Evolutionary conservation across 2,113 vertebrate genomes (phyloP), one percentile per base, ranked within the genome.

Genomic region (Chloroceryle aenea): DNA sequence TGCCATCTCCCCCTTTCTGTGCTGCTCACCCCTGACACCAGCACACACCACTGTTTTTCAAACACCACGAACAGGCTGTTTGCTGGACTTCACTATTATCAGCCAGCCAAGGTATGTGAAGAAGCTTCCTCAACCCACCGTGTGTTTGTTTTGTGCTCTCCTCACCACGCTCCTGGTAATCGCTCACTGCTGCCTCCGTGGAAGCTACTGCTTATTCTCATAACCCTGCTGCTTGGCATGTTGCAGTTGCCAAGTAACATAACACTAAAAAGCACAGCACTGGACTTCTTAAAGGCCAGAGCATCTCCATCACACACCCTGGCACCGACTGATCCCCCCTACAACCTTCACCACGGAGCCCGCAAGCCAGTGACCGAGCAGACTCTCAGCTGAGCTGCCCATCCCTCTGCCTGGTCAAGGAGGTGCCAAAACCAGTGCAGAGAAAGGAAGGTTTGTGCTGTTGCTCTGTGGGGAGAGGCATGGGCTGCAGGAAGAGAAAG

Each of bases 161-260:
- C 7, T 0, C 36, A 6, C n/a, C 1, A 0, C 22, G 16, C 16
- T 71, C 42, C 47, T 1, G 1, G 43, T 72, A 12, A 50, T 78
- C 1, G 0, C 66, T 95, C 66, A 25, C 40, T 29, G 26, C 47
- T 82, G 84, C 72, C 30, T 89, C 47, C 0, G 1, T 64, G 75
- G 73, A 58, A 76, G 55, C 43, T 80, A 10, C 77, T 94, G 84
- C 76, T 82, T 61, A 14, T 73, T 93, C 84, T 88, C 73, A 40
- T 36, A 55, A 22, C 53, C 27, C 45, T 4, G 9, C 45, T 90
- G 61, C 79, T 75, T 84, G 85, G 89, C 67, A 88, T 20, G 19
- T 43, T 73, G 50, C 42, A 61, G 73, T 73, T 93, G 45, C 73
- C 58, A 58, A 73, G 77, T 45, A 71, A 79, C 68, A 18, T 19